A percentile compares a stretch with the other conserved stretches of the same genome.
Evolutionary conservation across 1,140 invertebrate genomes (phyloP).

Genomic region (Zeugodacus cucurbitae): DNA sequence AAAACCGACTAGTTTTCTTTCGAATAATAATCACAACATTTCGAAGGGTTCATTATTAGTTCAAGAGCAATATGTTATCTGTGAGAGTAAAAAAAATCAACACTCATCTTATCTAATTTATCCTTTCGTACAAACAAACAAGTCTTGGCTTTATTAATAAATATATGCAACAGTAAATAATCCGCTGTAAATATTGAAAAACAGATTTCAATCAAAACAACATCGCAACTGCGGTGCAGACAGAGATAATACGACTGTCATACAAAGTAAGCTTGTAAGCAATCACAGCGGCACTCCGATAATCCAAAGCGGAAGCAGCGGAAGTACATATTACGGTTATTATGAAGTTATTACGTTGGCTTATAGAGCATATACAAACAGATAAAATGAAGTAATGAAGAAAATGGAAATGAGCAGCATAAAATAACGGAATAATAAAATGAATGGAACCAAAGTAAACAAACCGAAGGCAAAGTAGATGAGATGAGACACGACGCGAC

Average conservation of each 20-base stretch:
- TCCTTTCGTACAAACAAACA: too few relatives aligned
- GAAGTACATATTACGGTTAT: slow-evolving; percentile 1
- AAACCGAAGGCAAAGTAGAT: background rate
- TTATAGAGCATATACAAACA: slow-evolving; percentile 1
- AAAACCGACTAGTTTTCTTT: too few relatives aligned
- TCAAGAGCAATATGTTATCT: too few relatives aligned
- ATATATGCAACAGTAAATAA: too few relatives aligned
- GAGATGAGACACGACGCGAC: background rate
- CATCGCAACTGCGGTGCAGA: background rate
- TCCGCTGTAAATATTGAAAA: too few relatives aligned
- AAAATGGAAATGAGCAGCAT: background rate
- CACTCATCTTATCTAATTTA: too few relatives aligned
- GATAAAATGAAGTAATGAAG: background rate
- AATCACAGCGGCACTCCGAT: background rate
- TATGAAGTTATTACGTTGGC: slow-evolving; percentile 17
- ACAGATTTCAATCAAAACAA: background rate
- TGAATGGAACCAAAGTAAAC: background rate
- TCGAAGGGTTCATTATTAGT: too few relatives aligned
- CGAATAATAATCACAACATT: too few relatives aligned
- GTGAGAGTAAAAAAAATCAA: too few relatives aligned
- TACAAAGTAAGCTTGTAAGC: background rate
- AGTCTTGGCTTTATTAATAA: too few relatives aligned
- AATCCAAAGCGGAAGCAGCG: background rate
- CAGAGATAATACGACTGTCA: too few relatives aligned
- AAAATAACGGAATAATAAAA: background rate